Evolutionary conservation across 2,113 vertebrate genomes (phyloP).

Genomic region (Calypte anna): DNA sequence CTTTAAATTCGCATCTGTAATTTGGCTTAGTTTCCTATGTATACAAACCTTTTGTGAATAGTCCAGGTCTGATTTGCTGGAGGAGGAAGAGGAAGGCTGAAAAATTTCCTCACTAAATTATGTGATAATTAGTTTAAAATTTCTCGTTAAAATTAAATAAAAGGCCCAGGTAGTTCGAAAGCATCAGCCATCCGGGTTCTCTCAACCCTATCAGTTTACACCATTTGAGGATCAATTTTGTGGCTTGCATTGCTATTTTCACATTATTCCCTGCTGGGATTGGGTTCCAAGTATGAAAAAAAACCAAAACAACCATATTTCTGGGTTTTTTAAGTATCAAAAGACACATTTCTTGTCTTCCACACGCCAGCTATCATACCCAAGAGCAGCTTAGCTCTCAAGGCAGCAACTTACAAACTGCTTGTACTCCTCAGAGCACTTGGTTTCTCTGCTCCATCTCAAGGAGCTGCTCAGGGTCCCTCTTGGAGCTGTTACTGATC

Average conservation of each 20-base stretch:
- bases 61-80: not conserved
- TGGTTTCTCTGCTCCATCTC: not conserved
- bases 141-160: not conserved
- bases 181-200: not conserved
- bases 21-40: conserved; percentile 25
- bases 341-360: not conserved
- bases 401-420: not conserved
- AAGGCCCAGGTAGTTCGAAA: not conserved
- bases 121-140: not conserved
- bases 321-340: not conserved
- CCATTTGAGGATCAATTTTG: not conserved
- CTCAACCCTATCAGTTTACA: not conserved
- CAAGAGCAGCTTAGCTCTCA: not conserved
- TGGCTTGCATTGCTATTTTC: not conserved
- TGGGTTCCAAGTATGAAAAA: not conserved
- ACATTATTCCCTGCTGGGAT: not conserved
- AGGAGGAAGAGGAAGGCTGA: not conserved
- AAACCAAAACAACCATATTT: not conserved
- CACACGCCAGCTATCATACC: not conserved
- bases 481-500: not conserved
- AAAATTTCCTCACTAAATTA: not conserved
- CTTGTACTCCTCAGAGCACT: not conserved
- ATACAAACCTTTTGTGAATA: not conserved
- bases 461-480: not conserved
- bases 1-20: conserved; percentile 32